phyloP scores from a whole-genome alignment of 2,113 vertebrate species.

The Pogona vitticeps region DNA sequence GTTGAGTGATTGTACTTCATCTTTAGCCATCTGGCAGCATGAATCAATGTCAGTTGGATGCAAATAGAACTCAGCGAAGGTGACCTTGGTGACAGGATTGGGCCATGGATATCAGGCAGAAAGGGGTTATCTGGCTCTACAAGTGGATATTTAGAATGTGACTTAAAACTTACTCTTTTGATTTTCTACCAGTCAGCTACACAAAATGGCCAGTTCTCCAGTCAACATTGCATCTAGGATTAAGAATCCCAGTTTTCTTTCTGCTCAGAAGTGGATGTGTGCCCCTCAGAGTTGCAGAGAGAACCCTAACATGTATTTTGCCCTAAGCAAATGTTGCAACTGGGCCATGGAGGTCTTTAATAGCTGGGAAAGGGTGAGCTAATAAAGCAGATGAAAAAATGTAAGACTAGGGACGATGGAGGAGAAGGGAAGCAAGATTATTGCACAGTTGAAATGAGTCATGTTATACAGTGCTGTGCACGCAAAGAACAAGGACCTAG shows the following conservation, averaged over 20 bases:
- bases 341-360: background rate
- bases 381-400: background rate
- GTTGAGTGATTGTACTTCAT: slow-evolving; percentile 68
- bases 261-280: background rate
- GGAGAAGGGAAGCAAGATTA: background rate
- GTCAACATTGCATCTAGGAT: background rate
- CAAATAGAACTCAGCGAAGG: slow-evolving; percentile 74
- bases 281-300: background rate
- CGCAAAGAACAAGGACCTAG: background rate
- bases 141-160: slow-evolving; percentile 39
- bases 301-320: background rate
- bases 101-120: slow-evolving; percentile 48
- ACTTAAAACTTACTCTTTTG: background rate
- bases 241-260: background rate
- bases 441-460: background rate
- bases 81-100: slow-evolving; percentile 72
- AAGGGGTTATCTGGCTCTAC: slow-evolving; percentile 55
- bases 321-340: background rate
- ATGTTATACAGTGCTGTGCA: background rate
- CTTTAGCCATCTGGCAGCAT: slow-evolving; percentile 87
- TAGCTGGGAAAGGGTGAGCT: background rate
- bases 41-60: slow-evolving; percentile 80
- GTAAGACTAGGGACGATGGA: background rate
- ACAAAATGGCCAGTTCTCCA: background rate
- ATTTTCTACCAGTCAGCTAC: background rate